These are phyloP conservation scores for Plumapathes pennacea DNA, from an alignment of 92 coral and sea anemone genomes.

Conservation along the genomic window DNA sequence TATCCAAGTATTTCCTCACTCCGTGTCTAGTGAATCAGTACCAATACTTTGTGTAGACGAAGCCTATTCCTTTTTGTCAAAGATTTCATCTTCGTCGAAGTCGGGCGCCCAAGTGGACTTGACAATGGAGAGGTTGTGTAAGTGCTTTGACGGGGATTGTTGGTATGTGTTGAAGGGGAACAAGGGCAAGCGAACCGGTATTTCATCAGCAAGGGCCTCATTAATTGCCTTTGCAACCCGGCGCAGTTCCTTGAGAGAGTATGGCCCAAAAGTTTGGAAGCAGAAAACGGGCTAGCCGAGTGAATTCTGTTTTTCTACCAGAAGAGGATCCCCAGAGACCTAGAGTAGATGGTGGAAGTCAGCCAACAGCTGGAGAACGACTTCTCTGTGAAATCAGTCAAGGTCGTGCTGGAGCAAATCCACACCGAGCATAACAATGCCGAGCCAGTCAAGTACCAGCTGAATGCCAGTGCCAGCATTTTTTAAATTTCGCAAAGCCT, in stretches of 20 bases:
- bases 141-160: conserved; percentile 48
- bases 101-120: conserved; percentile 2
- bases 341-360: conserved; percentile 37
- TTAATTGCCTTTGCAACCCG: conserved; percentile 43
- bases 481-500: conserved; percentile 44
- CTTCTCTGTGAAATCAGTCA: conserved; percentile 22
- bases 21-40: conserved; percentile 7
- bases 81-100: conserved; percentile 18
- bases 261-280: conserved; percentile 27
- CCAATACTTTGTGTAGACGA: conserved; percentile 51
- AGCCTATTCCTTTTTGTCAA: conserved; percentile 21
- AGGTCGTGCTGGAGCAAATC: conserved; percentile 38
- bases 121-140: conserved; percentile 34
- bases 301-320: conserved; percentile 37
- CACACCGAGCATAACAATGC: conserved; percentile 40
- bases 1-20: conserved; percentile 16
- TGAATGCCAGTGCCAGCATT: conserved; percentile 40
- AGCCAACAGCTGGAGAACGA: conserved; percentile 10
- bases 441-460: conserved; percentile 20
- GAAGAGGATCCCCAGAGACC: conserved; percentile 6
- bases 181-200: conserved; percentile 25
- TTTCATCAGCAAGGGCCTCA: conserved; percentile 33
- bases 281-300: conserved; percentile 25
- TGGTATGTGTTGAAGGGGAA: conserved; percentile 46
- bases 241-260: conserved; percentile 36